Conservation (phyloP, 2,888 invertebrate genomes). For the Callinectes sapidus region DNA sequence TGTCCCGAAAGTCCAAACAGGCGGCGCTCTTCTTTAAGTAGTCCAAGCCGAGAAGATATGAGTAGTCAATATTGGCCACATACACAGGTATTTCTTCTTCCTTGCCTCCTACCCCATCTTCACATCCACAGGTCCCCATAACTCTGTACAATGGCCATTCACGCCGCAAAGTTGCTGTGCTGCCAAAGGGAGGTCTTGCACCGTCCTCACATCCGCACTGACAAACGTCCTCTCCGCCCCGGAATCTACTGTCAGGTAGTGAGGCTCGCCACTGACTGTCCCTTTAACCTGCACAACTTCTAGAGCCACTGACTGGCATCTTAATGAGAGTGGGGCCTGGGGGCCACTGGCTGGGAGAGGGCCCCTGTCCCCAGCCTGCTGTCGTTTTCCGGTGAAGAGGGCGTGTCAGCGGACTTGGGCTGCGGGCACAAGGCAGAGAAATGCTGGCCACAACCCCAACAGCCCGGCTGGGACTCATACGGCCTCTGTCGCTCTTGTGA, state of each 20-base stretch:
- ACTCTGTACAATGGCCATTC: too few species aligned
- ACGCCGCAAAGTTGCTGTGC: not conserved
- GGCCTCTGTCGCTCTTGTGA: not conserved
- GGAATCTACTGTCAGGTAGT: not conserved
- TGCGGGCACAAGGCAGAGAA: not conserved
- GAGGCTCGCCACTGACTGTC: not conserved
- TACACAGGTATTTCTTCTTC: constrained; percentile 3
- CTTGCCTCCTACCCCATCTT: not conserved
- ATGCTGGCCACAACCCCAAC: not conserved
- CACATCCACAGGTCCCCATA: too few species aligned
- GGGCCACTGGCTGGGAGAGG: not conserved
- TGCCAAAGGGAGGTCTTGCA: too few species aligned
- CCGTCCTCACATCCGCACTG: too few species aligned
- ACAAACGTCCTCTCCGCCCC: constrained; percentile 29
- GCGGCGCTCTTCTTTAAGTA: not conserved
- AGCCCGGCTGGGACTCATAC: not conserved
- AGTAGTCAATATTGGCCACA: not conserved
- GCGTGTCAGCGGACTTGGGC: not conserved
- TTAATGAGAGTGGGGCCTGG: not conserved
- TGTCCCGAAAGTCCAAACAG: not conserved
- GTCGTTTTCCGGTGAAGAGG: constrained; percentile 4
- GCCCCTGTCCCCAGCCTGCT: too few species aligned
- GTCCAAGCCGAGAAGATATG: constrained; percentile 24
- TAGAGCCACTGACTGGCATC: not conserved
- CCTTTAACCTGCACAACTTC: not conserved